Evolutionary conservation across 2,113 vertebrate genomes (phyloP).

Genomic region (Amphilophus citrinellus): DNA sequence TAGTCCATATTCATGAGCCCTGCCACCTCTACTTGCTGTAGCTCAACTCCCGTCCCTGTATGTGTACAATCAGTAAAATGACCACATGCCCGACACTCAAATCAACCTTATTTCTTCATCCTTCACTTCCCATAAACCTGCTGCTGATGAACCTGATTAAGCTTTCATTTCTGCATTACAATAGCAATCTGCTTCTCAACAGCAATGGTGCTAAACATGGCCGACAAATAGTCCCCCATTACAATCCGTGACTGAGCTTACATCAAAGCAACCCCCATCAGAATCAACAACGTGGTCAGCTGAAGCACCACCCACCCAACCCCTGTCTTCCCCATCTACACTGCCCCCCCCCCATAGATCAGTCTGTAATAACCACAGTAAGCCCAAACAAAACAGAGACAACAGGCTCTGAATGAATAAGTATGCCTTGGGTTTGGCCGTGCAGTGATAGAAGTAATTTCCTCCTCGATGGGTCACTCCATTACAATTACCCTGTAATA

Average conservation of each 20-base stretch:
- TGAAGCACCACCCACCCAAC: constrained; percentile 1
- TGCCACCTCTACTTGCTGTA: constrained; percentile 15
- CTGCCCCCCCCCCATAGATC: background rate
- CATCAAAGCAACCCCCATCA: constrained; percentile 16
- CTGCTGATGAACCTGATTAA: constrained; percentile 31
- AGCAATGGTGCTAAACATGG: constrained; percentile 16
- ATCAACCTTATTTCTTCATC: constrained; percentile 32
- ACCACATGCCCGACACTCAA: constrained; percentile 34
- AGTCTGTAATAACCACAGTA: constrained; percentile 36
- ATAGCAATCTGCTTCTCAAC: constrained; percentile 7
- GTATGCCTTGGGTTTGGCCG: constrained; percentile 53
- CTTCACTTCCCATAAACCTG: constrained; percentile 12
- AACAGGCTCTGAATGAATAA: constrained; percentile 63
- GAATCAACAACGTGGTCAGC: constrained; percentile 43
- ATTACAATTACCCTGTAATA: constrained; percentile 76
- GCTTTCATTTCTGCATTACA: constrained; percentile 18
- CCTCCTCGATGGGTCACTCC: constrained; percentile 73
- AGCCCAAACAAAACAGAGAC: constrained; percentile 70
- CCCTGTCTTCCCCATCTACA: constrained; percentile 6
- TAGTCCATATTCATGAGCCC: background rate
- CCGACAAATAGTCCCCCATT: constrained; percentile 3
- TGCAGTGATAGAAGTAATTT: constrained; percentile 63
- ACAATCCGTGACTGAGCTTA: background rate
- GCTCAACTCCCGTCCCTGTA: constrained; percentile 13
- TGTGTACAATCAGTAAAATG: constrained; percentile 36